Percentiles rank a stretch among this genome's conserved stretches.
phyloP scores from a whole-genome alignment of 2,888 invertebrate species.

The Lissocephala sabroskyi region DNA sequence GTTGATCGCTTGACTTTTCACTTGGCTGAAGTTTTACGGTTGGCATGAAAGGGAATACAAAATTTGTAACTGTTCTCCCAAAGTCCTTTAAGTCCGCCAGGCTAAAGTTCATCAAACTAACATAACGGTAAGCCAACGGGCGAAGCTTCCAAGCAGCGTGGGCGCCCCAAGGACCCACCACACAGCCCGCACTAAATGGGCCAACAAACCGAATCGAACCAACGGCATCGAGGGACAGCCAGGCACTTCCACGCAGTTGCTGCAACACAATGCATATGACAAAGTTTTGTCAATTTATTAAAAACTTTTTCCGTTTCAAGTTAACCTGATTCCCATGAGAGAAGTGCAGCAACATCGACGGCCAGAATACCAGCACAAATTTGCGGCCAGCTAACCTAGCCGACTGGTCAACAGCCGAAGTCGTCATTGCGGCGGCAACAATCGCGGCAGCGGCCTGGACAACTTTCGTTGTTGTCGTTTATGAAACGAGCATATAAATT shows the following conservation, averaged over 20 bases:
- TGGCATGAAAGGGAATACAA: too few species aligned
- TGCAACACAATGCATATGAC: conserved; percentile 59
- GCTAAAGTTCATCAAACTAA: conserved; percentile 53
- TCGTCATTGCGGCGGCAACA: conserved; percentile 15
- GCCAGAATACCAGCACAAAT: conserved; percentile 2
- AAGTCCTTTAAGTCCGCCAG: conserved; percentile 9
- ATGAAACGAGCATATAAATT: conserved; percentile 61
- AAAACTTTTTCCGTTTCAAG: conserved; percentile 45
- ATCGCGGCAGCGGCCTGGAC: conserved; percentile 23
- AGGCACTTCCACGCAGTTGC: conserved; percentile 9
- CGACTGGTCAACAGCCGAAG: conserved; percentile 39
- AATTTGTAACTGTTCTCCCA: conserved; percentile 11
- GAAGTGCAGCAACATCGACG: conserved; percentile 7
- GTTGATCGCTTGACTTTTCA: too few species aligned
- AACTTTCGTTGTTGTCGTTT: conserved; percentile 61
- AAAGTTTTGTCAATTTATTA: conserved; percentile 66
- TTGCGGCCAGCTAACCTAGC: too few species aligned
- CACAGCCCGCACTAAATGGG: conserved; percentile 25
- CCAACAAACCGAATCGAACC: background rate
- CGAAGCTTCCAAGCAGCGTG: background rate
- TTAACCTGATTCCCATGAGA: conserved; percentile 61
- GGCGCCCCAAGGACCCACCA: conserved; percentile 17
- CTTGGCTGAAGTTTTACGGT: too few species aligned
- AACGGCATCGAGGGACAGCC: background rate
- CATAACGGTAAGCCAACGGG: conserved; percentile 20